A percentile compares a stretch with the other conserved stretches of the same genome.
These are phyloP conservation scores for Lamellibrachia columna DNA, from an alignment of 2,888 invertebrate genomes.

Conservation along the genomic window DNA sequence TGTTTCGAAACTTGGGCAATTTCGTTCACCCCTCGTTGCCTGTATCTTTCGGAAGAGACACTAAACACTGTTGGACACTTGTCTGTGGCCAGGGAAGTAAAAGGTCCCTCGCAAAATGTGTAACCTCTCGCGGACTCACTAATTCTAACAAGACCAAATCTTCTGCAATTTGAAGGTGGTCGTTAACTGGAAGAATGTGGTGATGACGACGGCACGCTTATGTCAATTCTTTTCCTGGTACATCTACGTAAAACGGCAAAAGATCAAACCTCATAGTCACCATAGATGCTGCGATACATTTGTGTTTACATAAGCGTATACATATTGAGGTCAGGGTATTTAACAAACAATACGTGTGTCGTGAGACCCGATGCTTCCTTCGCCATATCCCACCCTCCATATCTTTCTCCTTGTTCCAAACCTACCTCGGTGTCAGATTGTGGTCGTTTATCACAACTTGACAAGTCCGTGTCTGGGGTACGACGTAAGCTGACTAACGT, in stretches of 20 bases:
- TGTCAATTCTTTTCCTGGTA: background rate
- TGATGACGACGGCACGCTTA: background rate
- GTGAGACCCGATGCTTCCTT: background rate
- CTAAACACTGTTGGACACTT: too few species aligned
- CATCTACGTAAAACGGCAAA: too few species aligned
- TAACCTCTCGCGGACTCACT: too few species aligned
- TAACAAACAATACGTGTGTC: background rate
- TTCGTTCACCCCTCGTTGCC: too few species aligned
- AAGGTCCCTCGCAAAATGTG: too few species aligned
- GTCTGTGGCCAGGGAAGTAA: too few species aligned
- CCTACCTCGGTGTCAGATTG: background rate
- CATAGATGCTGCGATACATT: background rate
- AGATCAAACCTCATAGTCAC: too few species aligned
- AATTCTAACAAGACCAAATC: background rate
- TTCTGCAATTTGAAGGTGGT: too few species aligned
- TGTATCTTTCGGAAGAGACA: too few species aligned
- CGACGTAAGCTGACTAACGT: background rate
- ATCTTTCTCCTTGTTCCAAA: background rate
- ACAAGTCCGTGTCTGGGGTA: background rate
- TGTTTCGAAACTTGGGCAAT: too few species aligned
- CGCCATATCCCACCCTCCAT: background rate
- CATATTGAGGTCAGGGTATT: background rate
- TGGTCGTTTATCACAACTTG: background rate
- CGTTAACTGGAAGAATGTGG: too few species aligned
- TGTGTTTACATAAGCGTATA: background rate